Evolutionary conservation across 2,797 vertebrate genomes (phyloP).

Genomic region (Galaxias olidus): DNA sequence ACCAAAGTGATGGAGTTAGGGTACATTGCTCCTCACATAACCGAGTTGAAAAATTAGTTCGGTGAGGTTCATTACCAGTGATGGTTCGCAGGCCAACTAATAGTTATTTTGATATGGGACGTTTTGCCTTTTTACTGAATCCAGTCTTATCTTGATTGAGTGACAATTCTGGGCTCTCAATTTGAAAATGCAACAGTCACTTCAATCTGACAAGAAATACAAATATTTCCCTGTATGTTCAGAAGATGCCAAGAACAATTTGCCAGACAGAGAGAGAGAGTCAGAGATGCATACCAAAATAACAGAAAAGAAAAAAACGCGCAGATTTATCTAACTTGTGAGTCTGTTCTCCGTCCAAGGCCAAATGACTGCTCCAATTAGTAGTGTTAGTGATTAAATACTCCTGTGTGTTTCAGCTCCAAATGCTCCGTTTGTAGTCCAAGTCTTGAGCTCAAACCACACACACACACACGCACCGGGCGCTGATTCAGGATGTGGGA

Average conservation of each 20-base stretch:
- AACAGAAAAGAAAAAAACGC: constrained; percentile 14
- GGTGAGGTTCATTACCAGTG: too few relatives aligned
- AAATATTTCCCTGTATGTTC: constrained; percentile 62
- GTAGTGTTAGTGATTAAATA: constrained; percentile 70
- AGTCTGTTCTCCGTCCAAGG: constrained; percentile 45
- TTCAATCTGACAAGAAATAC: constrained; percentile 47
- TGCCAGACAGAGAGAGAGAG: constrained; percentile 24
- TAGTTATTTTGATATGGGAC: too few relatives aligned
- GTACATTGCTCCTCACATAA: too few relatives aligned
- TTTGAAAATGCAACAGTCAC: too few relatives aligned
- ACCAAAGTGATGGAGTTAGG: too few relatives aligned
- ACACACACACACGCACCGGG: constrained; percentile 5
- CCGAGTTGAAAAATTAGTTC: too few relatives aligned
- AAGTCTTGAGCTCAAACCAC: constrained; percentile 44
- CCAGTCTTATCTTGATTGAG: too few relatives aligned
- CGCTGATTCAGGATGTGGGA: constrained; percentile 65
- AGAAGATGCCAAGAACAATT: constrained; percentile 46
- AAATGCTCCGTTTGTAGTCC: constrained; percentile 57
- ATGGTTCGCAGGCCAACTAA: too few relatives aligned
- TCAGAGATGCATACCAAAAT: neutral
- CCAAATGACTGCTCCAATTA: constrained; percentile 66
- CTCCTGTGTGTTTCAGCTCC: constrained; percentile 56
- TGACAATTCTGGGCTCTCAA: too few relatives aligned
- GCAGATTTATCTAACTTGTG: constrained; percentile 51
- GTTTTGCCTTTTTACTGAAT: too few relatives aligned